phyloP scores from a whole-genome alignment of 1,140 invertebrate genomes.

The Polypedilum pembai region DNA sequence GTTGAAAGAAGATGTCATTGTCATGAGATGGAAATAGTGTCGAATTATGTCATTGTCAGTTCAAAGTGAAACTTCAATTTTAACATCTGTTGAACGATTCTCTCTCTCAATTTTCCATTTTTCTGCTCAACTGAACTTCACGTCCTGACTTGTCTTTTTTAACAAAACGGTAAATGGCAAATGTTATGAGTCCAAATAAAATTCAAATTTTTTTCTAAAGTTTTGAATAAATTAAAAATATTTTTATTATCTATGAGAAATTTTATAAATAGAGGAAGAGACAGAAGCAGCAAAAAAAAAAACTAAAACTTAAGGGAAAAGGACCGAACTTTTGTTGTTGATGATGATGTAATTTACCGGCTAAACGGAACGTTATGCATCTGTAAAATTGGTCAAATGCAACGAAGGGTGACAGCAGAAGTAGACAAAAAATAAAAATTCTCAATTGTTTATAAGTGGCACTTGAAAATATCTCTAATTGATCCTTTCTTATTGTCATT shows the following conservation, averaged over 20 bases:
- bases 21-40: neutral
- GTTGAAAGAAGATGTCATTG: neutral
- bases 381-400: constrained; percentile 23
- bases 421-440: too few relatives aligned
- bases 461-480: constrained; percentile 24
- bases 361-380: constrained; percentile 23
- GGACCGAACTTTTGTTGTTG: neutral
- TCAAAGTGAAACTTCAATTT: neutral
- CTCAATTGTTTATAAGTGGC: constrained; percentile 1
- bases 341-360: constrained; percentile 27
- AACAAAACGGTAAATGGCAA: neutral
- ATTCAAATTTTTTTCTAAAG: constrained; percentile 6
- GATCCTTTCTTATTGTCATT: constrained; percentile 10
- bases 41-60: neutral
- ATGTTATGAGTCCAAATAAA: neutral
- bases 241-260: neutral
- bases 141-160: neutral
- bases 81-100: too few relatives aligned
- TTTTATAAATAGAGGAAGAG: too few relatives aligned
- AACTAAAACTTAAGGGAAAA: neutral
- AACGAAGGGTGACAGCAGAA: neutral
- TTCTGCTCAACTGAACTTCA: neutral
- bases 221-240: constrained; percentile 5
- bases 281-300: neutral
- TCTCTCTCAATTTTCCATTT: neutral